Evolutionary conservation across 37 sponge, comb jelly and placozoan genomes (phyloP), one percentile per base, ranked within the genome.

Genomic region (Crambe crambe): DNA sequence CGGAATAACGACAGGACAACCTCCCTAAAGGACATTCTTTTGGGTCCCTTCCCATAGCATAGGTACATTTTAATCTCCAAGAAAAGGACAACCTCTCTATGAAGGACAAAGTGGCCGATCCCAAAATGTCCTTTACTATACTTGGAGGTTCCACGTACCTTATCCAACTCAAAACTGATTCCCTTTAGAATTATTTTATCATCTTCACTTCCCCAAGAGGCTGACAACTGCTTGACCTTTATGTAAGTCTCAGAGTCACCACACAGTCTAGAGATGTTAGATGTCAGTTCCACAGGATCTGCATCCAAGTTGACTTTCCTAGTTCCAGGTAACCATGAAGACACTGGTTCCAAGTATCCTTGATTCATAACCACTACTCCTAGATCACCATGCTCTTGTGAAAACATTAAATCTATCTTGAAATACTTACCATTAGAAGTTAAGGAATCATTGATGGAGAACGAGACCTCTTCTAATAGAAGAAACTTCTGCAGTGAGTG

Each of bases 161-260:
- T 44, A 58, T 77, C 51, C 12, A 84, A 68, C 27, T 68, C 30
- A 39, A 77, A 60, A 41, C 27, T 70, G 69, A 84, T 69, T 1
- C 56, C 37, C 22, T 58, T 84, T 23, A 84, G 60, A 0, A 58
- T 43, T 51, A 70, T 57, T 41, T 75, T 70, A 10, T 79, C 73
- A 25, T 60, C 32, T 1, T 61, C 60, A 56, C 25, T 73, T 39
- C 31, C 61, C 82, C 82, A 82, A 39, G 74, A 73, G 30, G 74
- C 69, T 36, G 57, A 56, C 25, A 80, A 17, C 10, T 32, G 29
- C 0, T 22, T 40, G 51, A 69, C 70, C 22, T 32, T 38, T 56
- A 82, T 38, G 6, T 1, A 70, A 42, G 41, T 17, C 43, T 23
- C 20, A 25, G 41, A 41, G 25, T 41, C 12, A 3, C 37, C 43